phyloP scores from a whole-genome alignment of 1,140 invertebrate genomes.

The Dufourea novaeangliae region DNA sequence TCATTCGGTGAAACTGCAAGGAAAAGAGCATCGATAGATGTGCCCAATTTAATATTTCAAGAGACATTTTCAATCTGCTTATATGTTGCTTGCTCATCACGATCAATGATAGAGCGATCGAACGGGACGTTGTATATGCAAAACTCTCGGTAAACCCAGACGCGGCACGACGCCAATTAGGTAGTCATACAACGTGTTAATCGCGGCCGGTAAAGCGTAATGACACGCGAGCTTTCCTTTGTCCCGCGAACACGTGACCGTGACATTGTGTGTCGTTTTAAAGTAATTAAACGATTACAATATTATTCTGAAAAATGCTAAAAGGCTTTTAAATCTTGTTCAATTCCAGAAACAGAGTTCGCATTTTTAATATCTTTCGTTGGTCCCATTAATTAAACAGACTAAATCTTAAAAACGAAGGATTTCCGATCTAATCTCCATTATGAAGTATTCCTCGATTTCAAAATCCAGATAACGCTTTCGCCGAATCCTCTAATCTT shows the following conservation, averaged over 20 bases:
- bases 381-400: too few relatives aligned
- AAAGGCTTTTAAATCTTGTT: not conserved
- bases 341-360: too few relatives aligned
- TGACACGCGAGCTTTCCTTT: conserved; percentile 24
- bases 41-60: not conserved
- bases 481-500: too few relatives aligned
- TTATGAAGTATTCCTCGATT: too few relatives aligned
- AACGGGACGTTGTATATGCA: not conserved
- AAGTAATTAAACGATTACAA: not conserved
- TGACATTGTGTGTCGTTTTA: not conserved
- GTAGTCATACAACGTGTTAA: conserved; percentile 42
- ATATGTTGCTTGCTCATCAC: not conserved
- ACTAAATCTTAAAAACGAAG: too few relatives aligned
- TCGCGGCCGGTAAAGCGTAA: conserved; percentile 37
- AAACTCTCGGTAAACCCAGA: conserved; percentile 20
- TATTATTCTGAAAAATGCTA: not conserved
- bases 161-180: conserved; percentile 50
- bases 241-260: not conserved
- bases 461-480: too few relatives aligned
- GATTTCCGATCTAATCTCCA: too few relatives aligned
- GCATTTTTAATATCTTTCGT: too few relatives aligned
- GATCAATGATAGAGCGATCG: conserved; percentile 29
- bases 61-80: not conserved
- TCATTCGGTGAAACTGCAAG: too few relatives aligned
- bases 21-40: not conserved